A percentile compares a stretch with the other conserved stretches of the same genome.
Evolutionary conservation across 2,888 invertebrate species (phyloP).

Genomic region (Escarpia spicata): DNA sequence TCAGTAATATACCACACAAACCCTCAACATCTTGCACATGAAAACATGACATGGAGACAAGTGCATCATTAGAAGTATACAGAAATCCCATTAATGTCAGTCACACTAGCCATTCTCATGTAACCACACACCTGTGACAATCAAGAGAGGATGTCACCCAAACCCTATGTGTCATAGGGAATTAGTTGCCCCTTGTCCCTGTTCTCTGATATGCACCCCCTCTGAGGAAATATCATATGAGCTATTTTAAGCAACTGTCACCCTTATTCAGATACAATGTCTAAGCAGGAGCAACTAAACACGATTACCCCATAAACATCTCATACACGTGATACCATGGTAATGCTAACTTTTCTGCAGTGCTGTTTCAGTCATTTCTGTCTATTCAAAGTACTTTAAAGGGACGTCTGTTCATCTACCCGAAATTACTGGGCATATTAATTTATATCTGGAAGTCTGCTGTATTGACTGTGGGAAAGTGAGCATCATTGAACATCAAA

Average conservation of each 20-base stretch:
- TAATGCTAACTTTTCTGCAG: background rate
- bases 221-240: background rate
- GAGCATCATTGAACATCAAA: too few relatives aligned
- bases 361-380: too few relatives aligned
- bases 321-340: background rate
- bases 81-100: background rate
- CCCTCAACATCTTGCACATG: background rate
- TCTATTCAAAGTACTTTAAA: too few relatives aligned
- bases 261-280: background rate
- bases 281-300: background rate
- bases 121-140: background rate
- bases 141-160: background rate
- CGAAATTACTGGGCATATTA: too few relatives aligned
- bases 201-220: background rate
- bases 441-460: too few relatives aligned
- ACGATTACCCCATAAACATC: background rate
- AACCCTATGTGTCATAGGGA: constrained; percentile 4
- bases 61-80: constrained; percentile 6
- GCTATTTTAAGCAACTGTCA: background rate
- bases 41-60: background rate
- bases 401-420: too few relatives aligned
- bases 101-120: background rate
- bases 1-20: background rate
- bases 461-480: too few relatives aligned
- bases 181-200: background rate